Conservation (phyloP, 2,888 invertebrate species). For the Lottia gigantea region DNA sequence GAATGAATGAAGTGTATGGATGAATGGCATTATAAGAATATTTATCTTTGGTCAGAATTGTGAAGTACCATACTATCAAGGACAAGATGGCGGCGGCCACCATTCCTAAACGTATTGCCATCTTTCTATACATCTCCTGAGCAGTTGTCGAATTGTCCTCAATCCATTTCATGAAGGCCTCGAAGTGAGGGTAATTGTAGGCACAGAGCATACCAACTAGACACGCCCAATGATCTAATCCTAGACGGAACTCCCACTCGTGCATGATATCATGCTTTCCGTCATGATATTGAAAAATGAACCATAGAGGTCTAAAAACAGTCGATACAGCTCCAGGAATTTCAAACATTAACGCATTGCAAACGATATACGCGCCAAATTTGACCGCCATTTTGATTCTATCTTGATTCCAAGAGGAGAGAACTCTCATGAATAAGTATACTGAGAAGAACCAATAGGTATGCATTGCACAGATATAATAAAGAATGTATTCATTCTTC, state of each 20-base stretch:
- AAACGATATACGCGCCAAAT: slow-evolving; percentile 41
- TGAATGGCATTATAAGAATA: slow-evolving; percentile 45
- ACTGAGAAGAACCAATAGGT: slow-evolving; percentile 59
- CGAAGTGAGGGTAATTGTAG: slow-evolving; percentile 57
- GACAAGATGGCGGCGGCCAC: slow-evolving; percentile 18
- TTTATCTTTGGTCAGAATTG: slow-evolving; percentile 42
- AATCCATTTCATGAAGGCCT: slow-evolving; percentile 42
- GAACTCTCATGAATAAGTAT: slow-evolving; percentile 49
- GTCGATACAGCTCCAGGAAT: slow-evolving; percentile 35
- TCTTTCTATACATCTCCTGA: slow-evolving; percentile 16
- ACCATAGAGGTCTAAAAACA: slow-evolving; percentile 46
- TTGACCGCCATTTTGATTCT: slow-evolving; percentile 48
- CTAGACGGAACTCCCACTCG: slow-evolving; percentile 53
- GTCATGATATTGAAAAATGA: slow-evolving; percentile 43
- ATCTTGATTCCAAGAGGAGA: slow-evolving; percentile 47
- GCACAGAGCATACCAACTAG: slow-evolving; percentile 57
- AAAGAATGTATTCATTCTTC: slow-evolving; percentile 56
- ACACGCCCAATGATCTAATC: slow-evolving; percentile 57
- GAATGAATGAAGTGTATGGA: slow-evolving; percentile 49
- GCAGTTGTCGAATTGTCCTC: slow-evolving; percentile 26
- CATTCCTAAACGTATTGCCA: slow-evolving; percentile 20
- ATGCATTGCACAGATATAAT: slow-evolving; percentile 63
- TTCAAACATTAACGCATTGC: slow-evolving; percentile 51
- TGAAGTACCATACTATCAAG: slow-evolving; percentile 37
- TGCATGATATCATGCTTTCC: slow-evolving; percentile 40